phyloP scores from a whole-genome alignment of 2,797 vertebrate genomes.

The Otolemur crassicaudatus region DNA sequence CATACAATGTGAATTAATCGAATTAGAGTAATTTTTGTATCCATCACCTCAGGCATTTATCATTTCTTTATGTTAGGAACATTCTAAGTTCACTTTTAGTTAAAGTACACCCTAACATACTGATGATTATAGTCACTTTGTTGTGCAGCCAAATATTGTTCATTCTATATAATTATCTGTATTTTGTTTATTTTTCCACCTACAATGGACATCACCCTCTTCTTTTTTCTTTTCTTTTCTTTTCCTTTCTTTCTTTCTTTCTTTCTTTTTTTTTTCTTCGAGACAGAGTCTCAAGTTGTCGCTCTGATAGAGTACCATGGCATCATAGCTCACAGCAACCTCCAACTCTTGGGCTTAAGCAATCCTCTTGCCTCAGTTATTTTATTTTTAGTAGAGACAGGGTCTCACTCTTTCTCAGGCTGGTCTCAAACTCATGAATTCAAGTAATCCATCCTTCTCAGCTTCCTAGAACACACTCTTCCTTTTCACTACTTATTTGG shows the following conservation, averaged over 20 bases:
- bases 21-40: background rate
- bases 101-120: background rate
- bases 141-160: background rate
- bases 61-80: background rate
- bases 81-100: background rate
- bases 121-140: background rate
- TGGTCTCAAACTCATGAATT: too few species aligned
- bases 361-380: too few species aligned
- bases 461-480: background rate
- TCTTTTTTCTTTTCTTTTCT: background rate
- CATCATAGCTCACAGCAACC: too few species aligned
- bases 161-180: background rate
- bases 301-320: too few species aligned
- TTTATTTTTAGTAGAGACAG: too few species aligned
- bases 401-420: too few species aligned
- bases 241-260: too few species aligned
- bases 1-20: background rate
- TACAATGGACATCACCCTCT: background rate
- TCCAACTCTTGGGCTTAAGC: too few species aligned
- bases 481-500: constrained; percentile 44
- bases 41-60: background rate
- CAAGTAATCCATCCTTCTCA: too few species aligned
- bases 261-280: too few species aligned
- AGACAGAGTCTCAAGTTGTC: too few species aligned
- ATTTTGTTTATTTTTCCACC: constrained; percentile 50